Evolutionary conservation across 2,113 vertebrate species (phyloP).

Genomic region (Artemisiospiza belli): DNA sequence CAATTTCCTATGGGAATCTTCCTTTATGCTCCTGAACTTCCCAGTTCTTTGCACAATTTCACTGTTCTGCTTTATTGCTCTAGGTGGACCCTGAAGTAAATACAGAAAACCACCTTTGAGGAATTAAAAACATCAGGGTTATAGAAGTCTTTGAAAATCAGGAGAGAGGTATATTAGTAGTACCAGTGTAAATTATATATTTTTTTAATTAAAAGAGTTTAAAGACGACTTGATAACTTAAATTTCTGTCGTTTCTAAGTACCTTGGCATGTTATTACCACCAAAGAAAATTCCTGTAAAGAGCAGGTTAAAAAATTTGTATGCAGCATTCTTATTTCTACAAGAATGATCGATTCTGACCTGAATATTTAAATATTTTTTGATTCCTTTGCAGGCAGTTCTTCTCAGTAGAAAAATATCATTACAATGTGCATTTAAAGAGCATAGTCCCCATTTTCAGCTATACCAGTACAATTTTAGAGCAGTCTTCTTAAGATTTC

Average conservation of each 20-base stretch:
- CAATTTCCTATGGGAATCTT: neutral
- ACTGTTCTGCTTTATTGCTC: neutral
- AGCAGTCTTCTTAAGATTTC: neutral
- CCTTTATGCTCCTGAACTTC: neutral
- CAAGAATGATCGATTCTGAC: neutral
- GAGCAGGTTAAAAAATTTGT: neutral
- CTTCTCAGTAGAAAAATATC: neutral
- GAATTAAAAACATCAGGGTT: neutral
- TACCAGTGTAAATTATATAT: neutral
- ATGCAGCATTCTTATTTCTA: neutral
- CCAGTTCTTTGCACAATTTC: neutral
- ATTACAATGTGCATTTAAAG: neutral
- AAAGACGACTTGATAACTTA: neutral
- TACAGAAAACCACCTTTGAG: neutral
- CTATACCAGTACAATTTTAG: neutral
- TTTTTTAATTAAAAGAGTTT: neutral
- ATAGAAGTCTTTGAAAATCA: neutral
- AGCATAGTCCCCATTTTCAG: neutral
- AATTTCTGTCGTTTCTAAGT: neutral
- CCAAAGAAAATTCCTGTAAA: neutral
- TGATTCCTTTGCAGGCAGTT: accelerated
- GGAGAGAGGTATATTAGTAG: neutral
- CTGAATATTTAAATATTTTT: neutral
- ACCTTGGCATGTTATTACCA: neutral
- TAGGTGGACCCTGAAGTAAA: neutral